These are phyloP conservation scores for Rhea americana DNA, from an alignment of 2,113 vertebrate genomes.

Conservation along the genomic window DNA sequence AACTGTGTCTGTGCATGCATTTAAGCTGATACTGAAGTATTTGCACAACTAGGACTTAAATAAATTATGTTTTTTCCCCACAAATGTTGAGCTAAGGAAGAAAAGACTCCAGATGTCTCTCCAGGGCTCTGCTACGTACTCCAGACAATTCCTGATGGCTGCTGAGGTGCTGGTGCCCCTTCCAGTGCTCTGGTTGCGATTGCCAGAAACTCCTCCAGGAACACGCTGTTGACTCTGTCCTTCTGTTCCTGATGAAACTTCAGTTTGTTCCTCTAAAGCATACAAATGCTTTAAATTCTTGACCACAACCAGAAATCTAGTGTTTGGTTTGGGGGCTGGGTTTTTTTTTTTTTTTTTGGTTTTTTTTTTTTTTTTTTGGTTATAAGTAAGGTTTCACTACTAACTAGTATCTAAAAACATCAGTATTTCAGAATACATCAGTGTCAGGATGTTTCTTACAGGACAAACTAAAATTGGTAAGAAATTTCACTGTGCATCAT, in stretches of 20 bases:
- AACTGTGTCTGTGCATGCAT: not conserved
- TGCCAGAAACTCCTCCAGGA: not conserved
- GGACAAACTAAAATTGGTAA: not conserved
- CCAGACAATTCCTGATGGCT: not conserved
- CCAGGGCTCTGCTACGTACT: not conserved
- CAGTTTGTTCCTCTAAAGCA: not conserved
- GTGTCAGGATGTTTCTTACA: not conserved
- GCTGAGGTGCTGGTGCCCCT: not conserved
- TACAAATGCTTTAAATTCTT: not conserved
- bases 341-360: not conserved
- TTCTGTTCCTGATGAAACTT: not conserved
- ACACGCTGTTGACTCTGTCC: not conserved
- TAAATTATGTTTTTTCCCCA: not conserved
- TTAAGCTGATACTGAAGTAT: not conserved
- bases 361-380: not conserved
- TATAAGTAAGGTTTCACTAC: not conserved
- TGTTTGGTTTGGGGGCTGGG: not conserved
- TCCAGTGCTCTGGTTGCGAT: not conserved
- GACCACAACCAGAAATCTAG: not conserved
- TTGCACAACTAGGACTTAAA: not conserved
- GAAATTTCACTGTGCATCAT: not conserved
- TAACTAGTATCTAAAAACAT: not conserved
- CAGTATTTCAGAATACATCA: not conserved
- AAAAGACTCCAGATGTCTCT: not conserved
- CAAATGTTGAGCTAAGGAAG: not conserved